Percentiles rank a stretch among this genome's conserved stretches.
phyloP scores from a whole-genome alignment of 2,113 vertebrate genomes.

The Salvelinus fontinalis region DNA sequence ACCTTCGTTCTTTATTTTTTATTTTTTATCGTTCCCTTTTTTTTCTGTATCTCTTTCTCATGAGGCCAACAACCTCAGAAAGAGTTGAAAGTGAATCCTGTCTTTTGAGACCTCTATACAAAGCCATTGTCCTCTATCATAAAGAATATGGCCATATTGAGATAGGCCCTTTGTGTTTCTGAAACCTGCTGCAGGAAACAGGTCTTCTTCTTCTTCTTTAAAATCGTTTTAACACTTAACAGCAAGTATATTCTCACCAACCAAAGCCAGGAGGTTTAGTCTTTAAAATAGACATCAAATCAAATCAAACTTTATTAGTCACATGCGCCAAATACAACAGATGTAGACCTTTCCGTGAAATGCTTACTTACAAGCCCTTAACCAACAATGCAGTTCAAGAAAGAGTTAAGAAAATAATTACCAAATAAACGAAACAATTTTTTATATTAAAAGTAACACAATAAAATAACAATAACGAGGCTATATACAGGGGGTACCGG shows the following conservation, averaged over 20 bases:
- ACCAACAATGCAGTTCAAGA: no score
- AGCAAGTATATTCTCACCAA: not conserved
- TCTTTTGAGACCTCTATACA: slow-evolving; percentile 62
- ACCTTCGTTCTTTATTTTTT: slow-evolving; percentile 41
- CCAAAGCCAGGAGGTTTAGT: not conserved
- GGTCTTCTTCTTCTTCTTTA: slow-evolving; percentile 2
- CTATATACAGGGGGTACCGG: no score
- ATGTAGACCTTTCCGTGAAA: no score
- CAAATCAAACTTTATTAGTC: no score
- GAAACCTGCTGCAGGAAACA: slow-evolving; percentile 45
- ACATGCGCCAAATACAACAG: no score
- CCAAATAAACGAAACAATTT: no score
- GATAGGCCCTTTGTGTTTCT: slow-evolving; percentile 50
- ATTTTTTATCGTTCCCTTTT: slow-evolving; percentile 31
- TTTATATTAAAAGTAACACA: no score
- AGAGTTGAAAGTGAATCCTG: slow-evolving; percentile 51
- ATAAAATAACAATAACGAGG: no score
- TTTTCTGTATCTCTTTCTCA: slow-evolving; percentile 36
- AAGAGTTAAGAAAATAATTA: no score
- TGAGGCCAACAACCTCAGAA: slow-evolving; percentile 35
- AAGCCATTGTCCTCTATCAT: slow-evolving; percentile 54
- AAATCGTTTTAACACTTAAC: not conserved
- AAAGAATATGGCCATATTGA: slow-evolving; percentile 60
- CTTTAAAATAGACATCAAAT: not conserved
- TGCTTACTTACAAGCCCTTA: no score